phyloP scores from a whole-genome alignment of 2,888 invertebrate genomes.

The Ophioninae sp. region DNA sequence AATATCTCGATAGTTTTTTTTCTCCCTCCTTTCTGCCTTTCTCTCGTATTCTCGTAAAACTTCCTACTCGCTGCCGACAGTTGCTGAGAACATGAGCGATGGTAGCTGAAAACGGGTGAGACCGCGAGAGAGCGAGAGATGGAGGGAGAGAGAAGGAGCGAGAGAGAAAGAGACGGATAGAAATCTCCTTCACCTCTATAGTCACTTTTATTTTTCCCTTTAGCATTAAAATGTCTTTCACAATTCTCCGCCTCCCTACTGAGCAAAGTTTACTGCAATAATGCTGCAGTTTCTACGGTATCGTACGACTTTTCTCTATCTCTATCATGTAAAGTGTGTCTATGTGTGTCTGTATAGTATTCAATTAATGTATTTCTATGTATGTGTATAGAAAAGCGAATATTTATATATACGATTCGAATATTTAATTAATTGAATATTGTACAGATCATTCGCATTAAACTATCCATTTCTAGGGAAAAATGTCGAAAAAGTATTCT shows the following conservation, averaged over 20 bases:
- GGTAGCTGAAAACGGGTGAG: constrained; percentile 3
- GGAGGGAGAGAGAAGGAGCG: constrained; percentile 10
- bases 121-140: constrained; percentile 7
- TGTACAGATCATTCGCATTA: too few relatives aligned
- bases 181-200: constrained; percentile 59
- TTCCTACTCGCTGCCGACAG: constrained; percentile 54
- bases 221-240: constrained; percentile 63
- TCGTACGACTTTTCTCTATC: constrained; percentile 35
- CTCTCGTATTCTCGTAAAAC: constrained; percentile 55
- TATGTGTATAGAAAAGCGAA: too few relatives aligned
- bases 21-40: constrained; percentile 52
- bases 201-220: constrained; percentile 60
- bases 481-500: too few relatives aligned
- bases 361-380: too few relatives aligned
- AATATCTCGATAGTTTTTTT: constrained; percentile 46
- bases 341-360: neutral
- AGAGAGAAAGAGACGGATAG: constrained; percentile 13
- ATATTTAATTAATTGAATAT: too few relatives aligned
- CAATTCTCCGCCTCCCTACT: constrained; percentile 55
- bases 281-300: constrained; percentile 51
- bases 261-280: constrained; percentile 48
- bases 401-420: too few relatives aligned
- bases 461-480: too few relatives aligned
- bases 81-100: constrained; percentile 12
- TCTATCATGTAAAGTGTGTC: neutral